These are phyloP conservation scores for Ernsta delagoae DNA, from an alignment of 2,888 invertebrate genomes.

Conservation along the genomic window DNA sequence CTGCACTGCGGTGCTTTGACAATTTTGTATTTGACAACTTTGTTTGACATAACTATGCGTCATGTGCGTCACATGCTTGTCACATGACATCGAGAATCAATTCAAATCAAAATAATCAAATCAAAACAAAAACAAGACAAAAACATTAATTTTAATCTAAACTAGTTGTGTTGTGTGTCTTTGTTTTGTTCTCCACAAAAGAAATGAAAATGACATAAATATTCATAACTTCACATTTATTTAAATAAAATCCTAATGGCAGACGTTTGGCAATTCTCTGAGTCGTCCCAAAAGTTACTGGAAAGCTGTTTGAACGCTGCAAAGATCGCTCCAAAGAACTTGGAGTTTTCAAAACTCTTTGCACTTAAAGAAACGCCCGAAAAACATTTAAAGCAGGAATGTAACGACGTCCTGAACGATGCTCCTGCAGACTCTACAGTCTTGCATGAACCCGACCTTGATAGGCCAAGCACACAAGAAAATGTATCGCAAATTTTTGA, in stretches of 20 bases:
- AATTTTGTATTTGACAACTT: too few species aligned
- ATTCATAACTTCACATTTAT: too few species aligned
- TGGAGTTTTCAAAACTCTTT: constrained; percentile 42
- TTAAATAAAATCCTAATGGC: constrained; percentile 15
- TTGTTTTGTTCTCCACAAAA: too few species aligned
- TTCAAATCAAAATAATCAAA: too few species aligned
- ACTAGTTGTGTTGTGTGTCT: too few species aligned
- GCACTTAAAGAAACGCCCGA: background rate
- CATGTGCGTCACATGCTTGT: too few species aligned
- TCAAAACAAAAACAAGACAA: too few species aligned
- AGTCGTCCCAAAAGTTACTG: constrained; percentile 40
- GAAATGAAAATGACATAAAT: too few species aligned
- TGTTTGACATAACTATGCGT: too few species aligned
- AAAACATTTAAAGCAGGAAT: background rate
- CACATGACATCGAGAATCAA: too few species aligned
- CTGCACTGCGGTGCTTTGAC: too few species aligned
- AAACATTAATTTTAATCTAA: too few species aligned
- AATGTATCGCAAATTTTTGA: background rate
- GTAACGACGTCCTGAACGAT: background rate
- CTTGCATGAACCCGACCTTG: background rate
- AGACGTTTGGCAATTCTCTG: constrained; percentile 43
- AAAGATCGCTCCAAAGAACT: background rate
- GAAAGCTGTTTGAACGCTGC: constrained; percentile 38
- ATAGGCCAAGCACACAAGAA: constrained; percentile 1
- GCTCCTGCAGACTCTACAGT: background rate